Base-by-base conservation (phyloP, 2,888 invertebrate genomes). In the Notocelia uddmanniana region DNA sequence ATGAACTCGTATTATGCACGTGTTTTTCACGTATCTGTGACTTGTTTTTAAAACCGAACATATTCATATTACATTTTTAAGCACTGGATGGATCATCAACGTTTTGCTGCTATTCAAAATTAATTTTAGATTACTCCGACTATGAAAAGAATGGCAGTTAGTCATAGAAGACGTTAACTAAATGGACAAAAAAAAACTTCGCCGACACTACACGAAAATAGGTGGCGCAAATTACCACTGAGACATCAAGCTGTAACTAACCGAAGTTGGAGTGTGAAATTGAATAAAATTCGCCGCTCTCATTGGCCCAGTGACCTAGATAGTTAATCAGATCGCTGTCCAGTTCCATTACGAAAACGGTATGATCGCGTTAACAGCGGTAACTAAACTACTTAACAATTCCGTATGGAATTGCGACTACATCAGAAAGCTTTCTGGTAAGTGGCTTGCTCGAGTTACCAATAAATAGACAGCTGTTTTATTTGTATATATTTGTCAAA, bases 291-390 rank as follows among this genome's bases (percentile, higher is more conserved):
- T 72, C 57, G 72, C 74, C 66, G 67, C 71, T 77, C 55, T 71
- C 78, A 78, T 75, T 82, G 85, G 81, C 86, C 86, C 72, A 76
- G 76, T 88, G 75, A 82, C 87, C 87, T 76, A 80, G 76, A 82
- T 86, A 66, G 67, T 77, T 80, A 83, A 82, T 81, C 80, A 77
- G 77, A 79, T 78, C 76, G 77, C 74, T 76, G 79, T 76, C 79
- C 77, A 79, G 75, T 75, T 71, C 78, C 75, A 81, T 78, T 79
- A 79, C 74, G 69, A 73, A 78, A 82, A 80, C 78, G 76, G 76
- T 75, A 80, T 78, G 78, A 81, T 78, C 78, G 70, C 76, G 81
- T 79, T 80, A 79, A 81, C 79, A 79, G 74, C 74, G 68, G 72
- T 67, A 31, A 37, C 60, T 60, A 60, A 74, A 74, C 68, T 66